Evolutionary conservation across 2,797 vertebrate genomes (phyloP).

Genomic region (Cottoperca gobio): DNA sequence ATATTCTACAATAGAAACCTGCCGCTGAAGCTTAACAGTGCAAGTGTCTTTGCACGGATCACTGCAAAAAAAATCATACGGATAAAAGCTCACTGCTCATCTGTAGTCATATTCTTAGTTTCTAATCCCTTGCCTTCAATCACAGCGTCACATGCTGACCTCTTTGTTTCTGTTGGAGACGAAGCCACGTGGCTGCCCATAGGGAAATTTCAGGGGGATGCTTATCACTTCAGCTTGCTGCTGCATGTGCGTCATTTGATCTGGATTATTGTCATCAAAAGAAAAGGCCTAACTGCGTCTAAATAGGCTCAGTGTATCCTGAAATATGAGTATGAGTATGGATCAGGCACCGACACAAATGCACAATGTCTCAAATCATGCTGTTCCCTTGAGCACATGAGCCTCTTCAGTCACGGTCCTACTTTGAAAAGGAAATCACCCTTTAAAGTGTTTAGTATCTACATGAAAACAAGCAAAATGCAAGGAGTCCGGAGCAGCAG

Average conservation of each 20-base stretch:
- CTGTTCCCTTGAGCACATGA: slow-evolving; percentile 12
- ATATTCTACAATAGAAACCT: not conserved
- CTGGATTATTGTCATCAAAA: slow-evolving; percentile 40
- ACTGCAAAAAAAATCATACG: slow-evolving; percentile 48
- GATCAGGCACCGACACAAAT: not conserved
- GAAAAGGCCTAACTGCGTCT: slow-evolving; percentile 11
- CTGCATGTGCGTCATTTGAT: slow-evolving; percentile 32
- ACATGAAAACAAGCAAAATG: slow-evolving; percentile 20
- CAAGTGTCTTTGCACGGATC: slow-evolving; percentile 35
- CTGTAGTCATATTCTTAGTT: slow-evolving; percentile 72
- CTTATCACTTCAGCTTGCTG: slow-evolving; percentile 34
- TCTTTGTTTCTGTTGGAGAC: slow-evolving; percentile 54
- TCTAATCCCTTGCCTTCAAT: slow-evolving; percentile 70
- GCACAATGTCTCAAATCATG: slow-evolving; percentile 4
- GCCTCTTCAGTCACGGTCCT: not conserved
- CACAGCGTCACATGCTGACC: slow-evolving; percentile 62
- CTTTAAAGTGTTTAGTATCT: slow-evolving; percentile 7
- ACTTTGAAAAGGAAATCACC: slow-evolving; percentile 7
- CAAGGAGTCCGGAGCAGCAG: slow-evolving; percentile 19
- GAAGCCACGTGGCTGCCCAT: slow-evolving; percentile 31
- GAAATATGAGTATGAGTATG: slow-evolving; percentile 8
- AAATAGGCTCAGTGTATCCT: slow-evolving; percentile 17
- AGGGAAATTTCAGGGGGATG: slow-evolving; percentile 51
- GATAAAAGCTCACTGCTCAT: slow-evolving; percentile 65
- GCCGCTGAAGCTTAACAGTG: slow-evolving; percentile 11